These are phyloP conservation scores for Parapsyche elsis DNA, from an alignment of 1,140 invertebrate species.

Conservation along the genomic window DNA sequence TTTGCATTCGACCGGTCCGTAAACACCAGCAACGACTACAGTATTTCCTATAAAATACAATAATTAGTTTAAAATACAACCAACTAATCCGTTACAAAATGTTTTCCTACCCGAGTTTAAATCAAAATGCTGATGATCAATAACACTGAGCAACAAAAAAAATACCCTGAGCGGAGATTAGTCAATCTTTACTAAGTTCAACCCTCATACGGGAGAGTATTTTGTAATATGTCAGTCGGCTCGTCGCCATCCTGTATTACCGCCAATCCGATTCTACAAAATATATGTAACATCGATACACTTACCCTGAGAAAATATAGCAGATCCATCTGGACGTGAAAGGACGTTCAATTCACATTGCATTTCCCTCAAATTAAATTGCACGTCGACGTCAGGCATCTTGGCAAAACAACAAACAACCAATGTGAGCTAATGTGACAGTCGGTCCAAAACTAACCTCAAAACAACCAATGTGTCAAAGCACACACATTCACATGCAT, in stretches of 20 bases:
- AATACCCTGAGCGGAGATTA: too few relatives aligned
- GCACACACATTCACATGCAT: too few relatives aligned
- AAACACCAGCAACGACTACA: conserved; percentile 78
- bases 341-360: conserved; percentile 77
- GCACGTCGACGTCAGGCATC: conserved; percentile 47
- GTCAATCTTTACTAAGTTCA: too few relatives aligned
- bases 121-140: too few relatives aligned
- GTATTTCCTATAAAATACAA: conserved; percentile 75
- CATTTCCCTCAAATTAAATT: conserved; percentile 58
- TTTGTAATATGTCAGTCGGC: too few relatives aligned
- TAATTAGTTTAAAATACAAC: not conserved
- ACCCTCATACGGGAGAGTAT: too few relatives aligned
- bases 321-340: conserved; percentile 79
- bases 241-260: too few relatives aligned
- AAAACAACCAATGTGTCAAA: too few relatives aligned
- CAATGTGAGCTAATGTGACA: not conserved
- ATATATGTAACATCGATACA: not conserved
- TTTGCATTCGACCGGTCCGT: conserved; percentile 87
- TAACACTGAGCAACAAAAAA: too few relatives aligned
- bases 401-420: not conserved
- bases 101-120: too few relatives aligned
- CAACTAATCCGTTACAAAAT: too few relatives aligned
- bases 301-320: conserved; percentile 76
- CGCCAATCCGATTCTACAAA: too few relatives aligned
- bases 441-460: not conserved